Base-by-base conservation (phyloP, 2,797 vertebrate genomes). In the Hydrocynus forskahlii region DNA sequence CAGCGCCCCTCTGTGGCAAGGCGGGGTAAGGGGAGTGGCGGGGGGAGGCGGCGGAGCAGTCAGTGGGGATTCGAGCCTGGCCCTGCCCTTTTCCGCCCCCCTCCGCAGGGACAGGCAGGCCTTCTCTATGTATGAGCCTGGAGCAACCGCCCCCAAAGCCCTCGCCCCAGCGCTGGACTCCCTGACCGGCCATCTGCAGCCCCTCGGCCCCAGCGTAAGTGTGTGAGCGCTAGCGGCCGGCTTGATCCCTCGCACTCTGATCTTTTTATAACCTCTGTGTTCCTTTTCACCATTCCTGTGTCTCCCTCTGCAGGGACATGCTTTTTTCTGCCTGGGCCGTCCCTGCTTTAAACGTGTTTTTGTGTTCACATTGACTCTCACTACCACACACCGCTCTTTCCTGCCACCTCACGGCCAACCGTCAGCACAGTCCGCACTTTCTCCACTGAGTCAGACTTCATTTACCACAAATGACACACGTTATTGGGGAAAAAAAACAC, bases 51-150 rank as follows among this genome's bases (percentile, higher is more conserved):
- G 86, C 87, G 0, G 85, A 43, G 84, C 88, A 25, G 64, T 84
- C 12, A 86, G 89, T 74, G 87, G 79, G n/a, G 91, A 94, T 25
- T 84, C 89, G 0, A 84, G 88, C 75, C 88, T 90, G 45, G 85
- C 87, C 0, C 83, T 85, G 75, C 83, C 91, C 78, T 89, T 91
- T 72, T 89, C 90, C 0, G 87, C 79, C 87, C 76, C 91, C 0
- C 94, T 94, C 86, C 94, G 97, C 83, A 92, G 96, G 75, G 97
- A 98, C 90, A 96, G 97, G 81, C 97, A 98, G 89, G 97, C 98
- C 40, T 96, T 97, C 92, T 99, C 98, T 82, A 99, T 99, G 98
- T 99, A 98, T 2, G 97, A 97, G 87, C 97, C 97, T 0, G 96
- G 97, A 83, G 95, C 96, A 8, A 94, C 96, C 0, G 93, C 92